Conservation (phyloP, 2,113 vertebrate species). For the Chascanopsetta lugubris region DNA sequence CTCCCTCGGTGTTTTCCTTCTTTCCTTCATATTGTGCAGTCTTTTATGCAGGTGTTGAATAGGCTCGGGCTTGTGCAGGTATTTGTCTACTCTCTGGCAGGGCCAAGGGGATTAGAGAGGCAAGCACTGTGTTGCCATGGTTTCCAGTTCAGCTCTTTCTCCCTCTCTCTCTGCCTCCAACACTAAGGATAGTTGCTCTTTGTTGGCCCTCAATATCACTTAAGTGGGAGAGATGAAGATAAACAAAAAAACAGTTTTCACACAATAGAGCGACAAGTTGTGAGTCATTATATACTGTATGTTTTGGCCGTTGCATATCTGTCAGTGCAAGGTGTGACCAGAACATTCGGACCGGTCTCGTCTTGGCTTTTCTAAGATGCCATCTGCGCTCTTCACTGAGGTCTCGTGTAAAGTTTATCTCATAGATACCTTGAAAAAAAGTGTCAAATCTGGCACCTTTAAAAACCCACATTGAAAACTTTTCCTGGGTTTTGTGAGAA, state of each 20-base stretch:
- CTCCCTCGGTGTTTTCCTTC: conserved; percentile 49
- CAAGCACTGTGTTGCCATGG: conserved; percentile 83
- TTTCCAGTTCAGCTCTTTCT: conserved; percentile 79
- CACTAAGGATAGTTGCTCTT: conserved; percentile 74
- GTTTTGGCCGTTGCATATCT: conserved; percentile 18
- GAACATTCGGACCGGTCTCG: conserved; percentile 41
- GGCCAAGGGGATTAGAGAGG: conserved; percentile 75
- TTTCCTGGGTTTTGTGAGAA: background rate
- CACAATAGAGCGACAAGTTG: conserved; percentile 45
- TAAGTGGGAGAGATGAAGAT: conserved; percentile 64
- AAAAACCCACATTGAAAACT: background rate
- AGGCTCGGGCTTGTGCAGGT: conserved; percentile 77
- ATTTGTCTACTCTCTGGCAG: conserved; percentile 75
- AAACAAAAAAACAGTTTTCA: conserved; percentile 55
- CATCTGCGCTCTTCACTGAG: conserved; percentile 50
- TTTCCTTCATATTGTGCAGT: conserved; percentile 66
- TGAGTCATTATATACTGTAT: conserved; percentile 57
- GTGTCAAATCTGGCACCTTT: background rate
- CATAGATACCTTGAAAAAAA: background rate
- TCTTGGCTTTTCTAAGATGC: conserved; percentile 30
- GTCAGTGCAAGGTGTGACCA: conserved; percentile 34
- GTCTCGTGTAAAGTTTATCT: conserved; percentile 12
- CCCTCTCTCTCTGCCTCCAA: conserved; percentile 69
- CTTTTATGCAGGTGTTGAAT: conserved; percentile 81
- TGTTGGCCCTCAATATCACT: conserved; percentile 69